A percentile compares a stretch with the other conserved stretches of the same genome.
Evolutionary conservation across 2,113 vertebrate species (phyloP).

Genomic region (Dicentrarchus labrax): DNA sequence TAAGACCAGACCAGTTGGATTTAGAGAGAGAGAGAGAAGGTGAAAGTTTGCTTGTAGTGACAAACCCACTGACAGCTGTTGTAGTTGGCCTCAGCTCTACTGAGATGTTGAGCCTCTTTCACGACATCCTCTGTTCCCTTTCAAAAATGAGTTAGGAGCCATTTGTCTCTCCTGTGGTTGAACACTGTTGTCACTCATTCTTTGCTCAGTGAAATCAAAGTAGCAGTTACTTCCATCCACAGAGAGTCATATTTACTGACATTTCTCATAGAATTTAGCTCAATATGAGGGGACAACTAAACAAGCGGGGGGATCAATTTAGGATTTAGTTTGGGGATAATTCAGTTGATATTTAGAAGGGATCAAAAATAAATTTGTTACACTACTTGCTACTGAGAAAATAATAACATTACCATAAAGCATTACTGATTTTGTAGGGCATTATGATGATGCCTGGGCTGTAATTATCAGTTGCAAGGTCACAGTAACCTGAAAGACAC

Average conservation of each 20-base stretch:
- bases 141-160: constrained; percentile 9
- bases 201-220: constrained; percentile 38
- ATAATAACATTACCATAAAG: constrained; percentile 66
- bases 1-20: too few species aligned
- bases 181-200: background rate
- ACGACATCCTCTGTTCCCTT: constrained; percentile 26
- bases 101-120: background rate
- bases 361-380: constrained; percentile 54
- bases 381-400: constrained; percentile 30
- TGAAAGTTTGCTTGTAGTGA: too few species aligned
- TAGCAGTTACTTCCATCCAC: constrained; percentile 1
- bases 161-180: constrained; percentile 18
- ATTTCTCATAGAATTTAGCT: constrained; percentile 10
- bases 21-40: too few species aligned
- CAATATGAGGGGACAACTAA: constrained; percentile 10
- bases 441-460: constrained; percentile 43
- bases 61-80: too few species aligned
- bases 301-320: constrained; percentile 12
- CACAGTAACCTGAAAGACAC: constrained; percentile 41
- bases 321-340: constrained; percentile 46
- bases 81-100: background rate
- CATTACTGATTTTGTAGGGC: constrained; percentile 54
- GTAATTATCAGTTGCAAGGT: constrained; percentile 65
- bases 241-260: constrained; percentile 11
- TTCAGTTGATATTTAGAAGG: constrained; percentile 45